Conservation (phyloP, 2,113 vertebrate genomes). For the Sinocyclocheilus anophthalmus region DNA sequence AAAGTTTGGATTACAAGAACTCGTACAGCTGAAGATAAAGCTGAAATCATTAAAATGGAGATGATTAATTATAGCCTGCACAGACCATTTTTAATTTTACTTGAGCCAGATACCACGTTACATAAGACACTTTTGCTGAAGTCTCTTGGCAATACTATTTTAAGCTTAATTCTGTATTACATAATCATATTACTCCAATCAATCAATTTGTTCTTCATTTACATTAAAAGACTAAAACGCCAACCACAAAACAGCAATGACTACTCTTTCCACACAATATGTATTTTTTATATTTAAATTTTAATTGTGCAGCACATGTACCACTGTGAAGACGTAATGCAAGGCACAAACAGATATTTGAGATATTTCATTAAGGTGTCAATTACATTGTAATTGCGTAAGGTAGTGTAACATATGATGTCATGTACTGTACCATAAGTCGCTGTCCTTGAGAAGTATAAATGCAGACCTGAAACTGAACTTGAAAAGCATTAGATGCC, state of each 20-base stretch:
- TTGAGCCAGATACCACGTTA: not conserved
- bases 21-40: not conserved
- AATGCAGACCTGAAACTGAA: not conserved
- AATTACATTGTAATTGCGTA: not conserved
- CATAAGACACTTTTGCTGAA: not conserved
- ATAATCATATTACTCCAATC: not conserved
- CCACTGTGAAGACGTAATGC: not conserved
- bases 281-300: not conserved
- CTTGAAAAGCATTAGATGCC: not conserved
- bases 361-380: not conserved
- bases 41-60: not conserved
- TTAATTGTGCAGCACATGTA: constrained; percentile 14
- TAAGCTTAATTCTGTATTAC: constrained; percentile 9
- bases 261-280: not conserved
- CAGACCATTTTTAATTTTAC: not conserved
- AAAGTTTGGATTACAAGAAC: not conserved
- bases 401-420: not conserved
- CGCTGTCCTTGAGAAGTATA: not conserved
- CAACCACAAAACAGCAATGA: not conserved
- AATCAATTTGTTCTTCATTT: constrained; percentile 6
- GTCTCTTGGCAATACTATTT: not conserved
- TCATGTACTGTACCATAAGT: not conserved
- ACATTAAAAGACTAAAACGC: not conserved
- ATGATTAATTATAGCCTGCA: not conserved
- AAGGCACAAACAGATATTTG: constrained; percentile 27